phyloP scores from a whole-genome alignment of 92 coral and sea anemone species.

The Muricea muricata region DNA sequence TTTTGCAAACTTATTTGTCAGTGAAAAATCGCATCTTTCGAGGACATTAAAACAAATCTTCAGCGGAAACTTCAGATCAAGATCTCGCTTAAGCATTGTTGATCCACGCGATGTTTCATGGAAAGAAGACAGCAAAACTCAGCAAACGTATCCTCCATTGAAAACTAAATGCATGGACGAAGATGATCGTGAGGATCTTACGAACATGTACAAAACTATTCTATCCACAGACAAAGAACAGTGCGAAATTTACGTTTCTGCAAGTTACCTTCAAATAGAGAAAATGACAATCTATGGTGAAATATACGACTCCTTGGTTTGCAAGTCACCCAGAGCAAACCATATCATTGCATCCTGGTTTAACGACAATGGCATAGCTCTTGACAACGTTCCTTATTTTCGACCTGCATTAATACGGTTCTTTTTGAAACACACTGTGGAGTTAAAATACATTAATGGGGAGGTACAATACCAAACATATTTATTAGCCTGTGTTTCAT shows the following conservation, averaged over 20 bases:
- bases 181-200: neutral
- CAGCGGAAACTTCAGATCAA: neutral
- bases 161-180: neutral
- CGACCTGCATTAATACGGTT: neutral
- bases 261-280: neutral
- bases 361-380: neutral
- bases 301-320: neutral
- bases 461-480: neutral
- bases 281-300: neutral
- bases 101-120: neutral
- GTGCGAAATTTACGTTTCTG: no score
- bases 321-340: neutral
- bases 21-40: neutral
- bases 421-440: neutral
- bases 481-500: constrained; percentile 11
- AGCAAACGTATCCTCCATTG: neutral
- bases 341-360: neutral
- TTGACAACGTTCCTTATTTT: neutral
- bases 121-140: neutral
- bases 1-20: no score
- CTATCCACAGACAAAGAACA: no score
- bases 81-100: neutral
- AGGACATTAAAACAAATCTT: neutral
- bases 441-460: neutral
- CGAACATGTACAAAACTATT: neutral